Evolutionary conservation across 2,113 vertebrate species (phyloP), one percentile per base, ranked within the genome.

Genomic region (Ceyx melanurus): DNA sequence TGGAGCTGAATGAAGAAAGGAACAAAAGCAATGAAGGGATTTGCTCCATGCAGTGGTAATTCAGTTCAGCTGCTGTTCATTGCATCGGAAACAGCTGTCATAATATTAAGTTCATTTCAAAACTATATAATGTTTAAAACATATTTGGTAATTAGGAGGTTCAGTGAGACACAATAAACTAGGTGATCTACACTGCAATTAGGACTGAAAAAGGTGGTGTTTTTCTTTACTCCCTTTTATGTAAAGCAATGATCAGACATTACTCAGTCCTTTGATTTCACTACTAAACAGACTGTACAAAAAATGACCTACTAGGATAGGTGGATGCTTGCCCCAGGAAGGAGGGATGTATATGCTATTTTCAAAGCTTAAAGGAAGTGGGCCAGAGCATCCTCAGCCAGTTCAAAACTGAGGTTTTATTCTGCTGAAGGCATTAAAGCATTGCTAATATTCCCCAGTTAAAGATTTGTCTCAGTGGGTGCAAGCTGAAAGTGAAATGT

Each of bases 161-260:
- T 94, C 86, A 94, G 66, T 68, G 92, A 67, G 65, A 90, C 78
- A 51, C 89, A 93, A 45, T 88, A 94, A 97, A 94, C 68, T 92
- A 97, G 96, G 97, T 97, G 92, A 97, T 92, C 77, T 87, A 72
- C 50, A 89, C 77, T 94, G 92, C 79, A 95, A 97, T 97, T 97
- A 97, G 87, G 54, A 71, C 31, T 93, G 58, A 61, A 95, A 94
- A 93, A 90, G 45, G 64, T 74, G 93, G 51, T 58, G 66, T 54
- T 90, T 68, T 81, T 14, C 20, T 85, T 90, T 94, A 31, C 28
- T 83, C 40, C 40, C 51, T 78, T 84, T 87, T 66, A 50, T 65
- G 13, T 29, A 82, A 89, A 86, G 35, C 35, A 86, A 25, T n/a
- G 57, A 90, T 68, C 57, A 67, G 71, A 75, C 82, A 68, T 83